Conservation (phyloP, 2,113 vertebrate genomes). For the Todiramphus chloris region DNA sequence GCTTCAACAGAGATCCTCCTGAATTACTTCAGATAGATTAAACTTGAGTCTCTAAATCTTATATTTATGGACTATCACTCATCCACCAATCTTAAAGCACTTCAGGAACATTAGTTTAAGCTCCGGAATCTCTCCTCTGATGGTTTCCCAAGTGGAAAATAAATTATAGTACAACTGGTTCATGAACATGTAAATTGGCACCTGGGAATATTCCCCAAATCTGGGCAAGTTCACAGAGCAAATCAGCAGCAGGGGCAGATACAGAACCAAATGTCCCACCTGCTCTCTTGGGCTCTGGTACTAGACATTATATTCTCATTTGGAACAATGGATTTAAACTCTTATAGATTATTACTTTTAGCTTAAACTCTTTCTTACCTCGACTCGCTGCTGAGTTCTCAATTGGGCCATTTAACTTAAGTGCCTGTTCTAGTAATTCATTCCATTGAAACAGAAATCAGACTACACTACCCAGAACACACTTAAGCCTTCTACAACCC, state of each 20-base stretch:
- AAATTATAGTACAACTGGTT: not conserved
- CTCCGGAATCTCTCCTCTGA: not conserved
- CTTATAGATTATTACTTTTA: constrained; percentile 12
- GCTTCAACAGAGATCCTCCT: not conserved
- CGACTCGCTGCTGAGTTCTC: not conserved
- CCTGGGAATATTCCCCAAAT: not conserved
- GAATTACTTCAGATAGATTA: not conserved
- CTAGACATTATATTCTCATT: not conserved
- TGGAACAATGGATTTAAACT: not conserved
- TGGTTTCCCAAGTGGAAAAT: not conserved
- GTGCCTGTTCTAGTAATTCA: constrained; percentile 41
- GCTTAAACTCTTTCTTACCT: constrained; percentile 5
- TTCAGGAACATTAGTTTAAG: not conserved
- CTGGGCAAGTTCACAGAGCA: not conserved
- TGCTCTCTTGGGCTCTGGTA: not conserved
- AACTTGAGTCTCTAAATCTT: not conserved
- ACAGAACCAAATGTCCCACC: not conserved
- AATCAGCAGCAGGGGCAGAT: not conserved
- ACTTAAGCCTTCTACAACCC: constrained; percentile 13
- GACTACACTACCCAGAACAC: constrained; percentile 58
- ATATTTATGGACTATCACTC: not conserved
- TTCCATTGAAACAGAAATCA: constrained; percentile 56
- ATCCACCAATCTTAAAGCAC: not conserved
- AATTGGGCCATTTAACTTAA: constrained; percentile 24
- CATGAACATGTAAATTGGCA: not conserved